Evolutionary conservation across 2,888 invertebrate species (phyloP), one percentile per base, ranked within the genome.

Genomic region (Eulithis prunata): DNA sequence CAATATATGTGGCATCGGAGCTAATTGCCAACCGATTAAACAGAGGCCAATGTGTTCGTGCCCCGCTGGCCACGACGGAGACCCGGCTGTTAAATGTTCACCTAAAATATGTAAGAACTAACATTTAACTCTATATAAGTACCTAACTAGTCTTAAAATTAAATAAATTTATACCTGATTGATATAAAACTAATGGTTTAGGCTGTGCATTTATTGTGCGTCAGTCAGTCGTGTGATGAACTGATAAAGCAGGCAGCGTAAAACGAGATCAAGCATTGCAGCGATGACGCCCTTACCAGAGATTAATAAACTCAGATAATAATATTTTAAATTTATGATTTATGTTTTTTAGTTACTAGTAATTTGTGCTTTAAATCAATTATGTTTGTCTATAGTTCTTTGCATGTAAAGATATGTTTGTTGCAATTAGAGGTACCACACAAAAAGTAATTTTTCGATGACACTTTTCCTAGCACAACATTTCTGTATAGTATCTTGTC

Each of bases 1-100:
- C 84, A 95, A 95, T 88, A 95, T 95, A 72, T 97, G 97, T 93
- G 96, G 95, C 75, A 84, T 94, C 73, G 95, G 95, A 88, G 96
- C 97, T 75, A 95, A 95, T 83, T 97, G 97, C 88, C 95, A 95
- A 81, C 96, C 96, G 76, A 95, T 96, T 93, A 96, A 96, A 94
- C 97, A 97, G 94, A 95, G 96, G 84, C 96, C 97, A 69, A 95
- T 96, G 91, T 97, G 97, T 91, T 95, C 95, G 81, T 97, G 97
- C 89, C 96, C 96, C 43, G 95, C 95, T 77, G 97, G 96, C 83
- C 95, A 96, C 84, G 96, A 96, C 85, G 97, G 97, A 88, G 96
- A 97, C 88, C 97, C 97, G 64, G 95, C 96, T 79, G 93, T 96
- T 84, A 96, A 96, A 91, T 97, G 97, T 94, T 94, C 95, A 92